Conservation (phyloP, 2,797 vertebrate genomes). For the Synanceia verrucosa region DNA sequence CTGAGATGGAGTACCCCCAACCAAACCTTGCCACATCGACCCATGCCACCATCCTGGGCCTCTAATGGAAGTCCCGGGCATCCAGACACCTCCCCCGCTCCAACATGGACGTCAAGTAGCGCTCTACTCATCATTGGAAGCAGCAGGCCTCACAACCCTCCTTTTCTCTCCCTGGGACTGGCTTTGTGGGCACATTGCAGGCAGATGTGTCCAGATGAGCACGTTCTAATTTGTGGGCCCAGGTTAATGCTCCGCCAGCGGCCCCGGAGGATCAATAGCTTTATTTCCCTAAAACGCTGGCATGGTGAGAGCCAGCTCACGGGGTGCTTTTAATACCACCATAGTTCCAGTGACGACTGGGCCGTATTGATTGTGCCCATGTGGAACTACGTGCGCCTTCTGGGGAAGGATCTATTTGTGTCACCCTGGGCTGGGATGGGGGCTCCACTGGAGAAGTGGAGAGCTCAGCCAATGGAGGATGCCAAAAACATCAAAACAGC, state of each 20-base stretch:
- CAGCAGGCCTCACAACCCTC: slow-evolving; percentile 73
- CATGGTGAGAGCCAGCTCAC: slow-evolving; percentile 76
- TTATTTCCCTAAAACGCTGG: slow-evolving; percentile 85
- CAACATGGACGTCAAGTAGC: slow-evolving; percentile 74
- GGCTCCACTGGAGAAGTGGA: slow-evolving; percentile 73
- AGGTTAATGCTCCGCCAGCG: slow-evolving; percentile 81
- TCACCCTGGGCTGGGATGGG: slow-evolving; percentile 80
- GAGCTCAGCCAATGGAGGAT: slow-evolving; percentile 83
- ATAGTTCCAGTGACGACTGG: slow-evolving; percentile 72
- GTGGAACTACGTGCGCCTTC: slow-evolving; percentile 84
- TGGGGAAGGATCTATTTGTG: slow-evolving; percentile 86
- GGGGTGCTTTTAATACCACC: slow-evolving; percentile 80
- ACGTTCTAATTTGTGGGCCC: slow-evolving; percentile 81
- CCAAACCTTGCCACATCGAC: slow-evolving; percentile 81
- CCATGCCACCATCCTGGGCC: slow-evolving; percentile 79
- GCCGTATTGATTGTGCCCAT: slow-evolving; percentile 81
- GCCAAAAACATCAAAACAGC: slow-evolving; percentile 86
- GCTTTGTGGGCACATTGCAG: slow-evolving; percentile 78
- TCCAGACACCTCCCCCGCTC: slow-evolving; percentile 77
- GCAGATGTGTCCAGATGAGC: slow-evolving; percentile 80
- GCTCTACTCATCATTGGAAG: slow-evolving; percentile 78
- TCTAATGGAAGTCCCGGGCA: slow-evolving; percentile 83
- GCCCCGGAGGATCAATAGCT: slow-evolving; percentile 81
- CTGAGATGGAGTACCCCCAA: slow-evolving; percentile 82
- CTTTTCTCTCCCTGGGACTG: slow-evolving; percentile 68